A percentile compares a stretch with the other conserved stretches of the same genome.
These are phyloP conservation scores for Theristus sp. DNA, from an alignment of 2,888 invertebrate species.

Conservation along the genomic window DNA sequence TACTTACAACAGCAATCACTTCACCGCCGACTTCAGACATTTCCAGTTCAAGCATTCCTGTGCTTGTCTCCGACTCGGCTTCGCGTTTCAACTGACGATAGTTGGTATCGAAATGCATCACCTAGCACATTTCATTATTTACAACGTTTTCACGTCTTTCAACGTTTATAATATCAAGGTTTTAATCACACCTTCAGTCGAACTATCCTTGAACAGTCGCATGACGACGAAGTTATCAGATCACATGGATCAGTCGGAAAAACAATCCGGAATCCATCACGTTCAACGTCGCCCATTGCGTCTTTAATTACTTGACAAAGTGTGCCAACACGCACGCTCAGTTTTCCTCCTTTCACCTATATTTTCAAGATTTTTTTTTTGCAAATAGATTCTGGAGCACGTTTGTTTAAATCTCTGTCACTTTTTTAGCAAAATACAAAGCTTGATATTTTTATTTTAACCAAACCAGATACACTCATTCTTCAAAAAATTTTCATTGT, in stretches of 20 bases:
- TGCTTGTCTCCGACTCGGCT: background rate
- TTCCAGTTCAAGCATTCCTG: background rate
- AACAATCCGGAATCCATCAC: background rate
- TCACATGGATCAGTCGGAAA: background rate
- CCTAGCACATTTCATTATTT: too few species aligned
- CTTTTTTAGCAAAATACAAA: too few species aligned
- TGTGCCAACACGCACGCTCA: background rate
- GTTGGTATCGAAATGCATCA: background rate
- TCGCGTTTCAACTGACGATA: background rate
- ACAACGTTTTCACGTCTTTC: too few species aligned
- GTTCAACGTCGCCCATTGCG: background rate
- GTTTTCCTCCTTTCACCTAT: background rate
- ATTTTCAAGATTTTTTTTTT: too few species aligned
- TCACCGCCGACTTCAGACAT: background rate
- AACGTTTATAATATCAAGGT: too few species aligned
- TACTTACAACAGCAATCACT: background rate
- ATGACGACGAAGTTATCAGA: background rate
- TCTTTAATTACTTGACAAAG: background rate
- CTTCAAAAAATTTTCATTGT: too few species aligned
- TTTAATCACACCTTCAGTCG: background rate
- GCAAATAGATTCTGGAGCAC: too few species aligned
- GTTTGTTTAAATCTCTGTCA: too few species aligned
- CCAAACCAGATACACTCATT: too few species aligned
- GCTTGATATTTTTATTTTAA: too few species aligned
- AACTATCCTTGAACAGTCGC: background rate